Percentiles rank a stretch among this genome's conserved stretches.
phyloP scores from a whole-genome alignment of 2,113 vertebrate species.

The Todiramphus saurophagus region DNA sequence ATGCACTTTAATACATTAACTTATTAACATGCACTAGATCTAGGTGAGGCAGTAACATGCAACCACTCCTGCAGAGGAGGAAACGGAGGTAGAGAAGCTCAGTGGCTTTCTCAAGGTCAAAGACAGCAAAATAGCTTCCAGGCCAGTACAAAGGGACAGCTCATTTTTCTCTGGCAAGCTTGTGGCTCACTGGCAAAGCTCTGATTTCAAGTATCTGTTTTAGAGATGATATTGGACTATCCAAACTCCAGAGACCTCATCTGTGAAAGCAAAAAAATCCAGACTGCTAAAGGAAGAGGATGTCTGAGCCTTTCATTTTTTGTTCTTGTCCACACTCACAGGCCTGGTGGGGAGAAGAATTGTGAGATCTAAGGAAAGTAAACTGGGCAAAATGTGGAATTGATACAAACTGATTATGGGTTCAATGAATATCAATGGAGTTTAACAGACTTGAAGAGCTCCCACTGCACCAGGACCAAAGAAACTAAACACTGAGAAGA shows the following conservation, averaged over 20 bases:
- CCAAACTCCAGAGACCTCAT: not conserved
- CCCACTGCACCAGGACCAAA: not conserved
- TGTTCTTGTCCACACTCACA: not conserved
- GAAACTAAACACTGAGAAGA: not conserved
- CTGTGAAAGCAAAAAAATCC: not conserved
- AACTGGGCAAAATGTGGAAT: not conserved
- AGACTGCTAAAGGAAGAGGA: not conserved
- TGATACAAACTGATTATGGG: not conserved
- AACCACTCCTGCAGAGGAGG: not conserved
- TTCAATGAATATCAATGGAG: not conserved
- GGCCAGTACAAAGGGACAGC: not conserved
- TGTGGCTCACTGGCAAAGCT: not conserved
- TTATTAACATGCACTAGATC: not conserved
- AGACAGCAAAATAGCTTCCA: not conserved
- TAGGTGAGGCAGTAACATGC: not conserved
- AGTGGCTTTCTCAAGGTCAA: slow-evolving; percentile 35
- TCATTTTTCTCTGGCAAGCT: not conserved
- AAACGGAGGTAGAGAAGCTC: not conserved
- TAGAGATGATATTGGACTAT: not conserved
- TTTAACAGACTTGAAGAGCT: not conserved
- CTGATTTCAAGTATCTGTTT: not conserved
- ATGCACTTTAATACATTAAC: not conserved
- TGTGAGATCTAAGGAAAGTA: not conserved
- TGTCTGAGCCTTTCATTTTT: not conserved
- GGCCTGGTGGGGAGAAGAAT: not conserved